A percentile compares a stretch with the other conserved stretches of the same genome.
Evolutionary conservation across 1,140 invertebrate species (phyloP).

Genomic region (Acarapis woodi): DNA sequence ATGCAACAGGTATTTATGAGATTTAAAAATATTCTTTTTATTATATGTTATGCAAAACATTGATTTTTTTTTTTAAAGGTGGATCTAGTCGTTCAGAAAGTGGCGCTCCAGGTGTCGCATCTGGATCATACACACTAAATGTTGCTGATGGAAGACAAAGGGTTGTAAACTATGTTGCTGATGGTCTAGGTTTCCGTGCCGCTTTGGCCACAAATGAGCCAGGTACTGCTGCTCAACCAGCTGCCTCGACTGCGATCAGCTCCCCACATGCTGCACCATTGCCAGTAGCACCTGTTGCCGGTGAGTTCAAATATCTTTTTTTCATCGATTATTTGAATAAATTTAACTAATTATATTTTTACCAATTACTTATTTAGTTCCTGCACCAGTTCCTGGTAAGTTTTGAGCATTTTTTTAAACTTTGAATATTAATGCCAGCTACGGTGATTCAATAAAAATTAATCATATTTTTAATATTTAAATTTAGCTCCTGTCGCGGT

Average conservation of each 20-base stretch:
- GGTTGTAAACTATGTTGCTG: conserved; percentile 15
- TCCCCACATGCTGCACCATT: background rate
- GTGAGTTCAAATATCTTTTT: too few species aligned
- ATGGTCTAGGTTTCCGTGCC: conserved; percentile 15
- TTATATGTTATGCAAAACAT: background rate
- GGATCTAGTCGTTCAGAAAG: conserved; percentile 10
- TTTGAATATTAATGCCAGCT: too few species aligned
- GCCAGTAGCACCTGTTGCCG: background rate
- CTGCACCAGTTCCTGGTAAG: too few species aligned
- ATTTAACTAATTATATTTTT: too few species aligned
- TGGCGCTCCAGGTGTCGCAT: conserved; percentile 7
- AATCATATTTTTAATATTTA: too few species aligned
- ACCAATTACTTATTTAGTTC: too few species aligned
- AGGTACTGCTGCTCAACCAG: conserved; percentile 11
- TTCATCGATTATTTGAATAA: too few species aligned
- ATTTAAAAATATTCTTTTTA: too few species aligned
- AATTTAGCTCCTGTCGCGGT: too few species aligned
- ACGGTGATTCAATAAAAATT: too few species aligned
- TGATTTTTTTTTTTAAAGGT: background rate
- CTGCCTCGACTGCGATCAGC: conserved; percentile 12
- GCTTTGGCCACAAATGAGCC: conserved; percentile 11
- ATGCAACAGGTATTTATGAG: too few species aligned
- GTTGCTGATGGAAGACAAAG: conserved; percentile 13
- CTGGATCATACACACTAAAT: conserved; percentile 13
- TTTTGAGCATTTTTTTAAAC: too few species aligned